Evolutionary conservation across 2,797 vertebrate genomes (phyloP).

Genomic region (Spea hammondii): DNA sequence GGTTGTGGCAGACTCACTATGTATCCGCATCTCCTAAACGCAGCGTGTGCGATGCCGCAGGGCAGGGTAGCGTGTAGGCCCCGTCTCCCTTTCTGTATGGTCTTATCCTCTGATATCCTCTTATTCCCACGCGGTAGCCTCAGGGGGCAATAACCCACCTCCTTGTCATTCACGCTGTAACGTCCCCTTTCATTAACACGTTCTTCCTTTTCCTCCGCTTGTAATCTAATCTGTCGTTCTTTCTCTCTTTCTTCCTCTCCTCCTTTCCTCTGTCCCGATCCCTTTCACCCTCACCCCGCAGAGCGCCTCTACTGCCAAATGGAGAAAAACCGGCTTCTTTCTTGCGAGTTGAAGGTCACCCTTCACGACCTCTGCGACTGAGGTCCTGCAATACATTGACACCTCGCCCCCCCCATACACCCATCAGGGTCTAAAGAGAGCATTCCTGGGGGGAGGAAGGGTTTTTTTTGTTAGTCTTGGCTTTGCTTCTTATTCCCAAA

Average conservation of each 20-base stretch:
- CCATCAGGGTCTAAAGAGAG: neutral
- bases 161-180: neutral
- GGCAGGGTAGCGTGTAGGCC: no score
- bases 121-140: no score
- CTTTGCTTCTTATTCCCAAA: neutral
- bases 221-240: conserved; percentile 11
- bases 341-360: conserved; percentile 74
- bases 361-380: conserved; percentile 77
- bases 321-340: conserved; percentile 74
- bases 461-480: neutral
- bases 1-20: no score
- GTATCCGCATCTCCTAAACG: no score
- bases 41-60: no score
- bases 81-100: no score
- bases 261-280: neutral
- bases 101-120: no score
- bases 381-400: conserved; percentile 39
- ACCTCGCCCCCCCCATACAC: conserved; percentile 36
- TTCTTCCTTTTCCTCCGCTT: conserved; percentile 19
- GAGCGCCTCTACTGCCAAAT: conserved; percentile 74
- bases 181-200: conserved; percentile 14
- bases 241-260: conserved; percentile 18
- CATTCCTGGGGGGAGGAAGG: neutral
- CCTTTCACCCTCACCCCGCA: conserved; percentile 55
- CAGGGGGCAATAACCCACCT: neutral